Percentiles rank a stretch among this genome's conserved stretches.
Conservation (phyloP, 2,888 invertebrate genomes). For the Clitarchus hookeri region DNA sequence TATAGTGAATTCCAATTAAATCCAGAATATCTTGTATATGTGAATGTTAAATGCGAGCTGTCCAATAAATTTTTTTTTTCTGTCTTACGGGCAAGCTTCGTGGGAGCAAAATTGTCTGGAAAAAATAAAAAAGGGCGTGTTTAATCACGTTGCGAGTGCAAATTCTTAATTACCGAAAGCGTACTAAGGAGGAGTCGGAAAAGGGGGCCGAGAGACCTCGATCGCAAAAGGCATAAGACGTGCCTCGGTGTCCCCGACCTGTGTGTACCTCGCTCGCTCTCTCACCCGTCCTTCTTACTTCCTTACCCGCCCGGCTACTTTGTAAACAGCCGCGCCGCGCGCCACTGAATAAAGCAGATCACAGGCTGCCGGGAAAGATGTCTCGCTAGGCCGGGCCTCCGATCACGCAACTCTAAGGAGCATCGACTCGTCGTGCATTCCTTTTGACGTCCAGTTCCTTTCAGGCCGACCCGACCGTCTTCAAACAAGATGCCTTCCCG, state of each 20-base stretch:
- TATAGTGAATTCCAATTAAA: too few relatives aligned
- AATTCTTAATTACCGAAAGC: not conserved
- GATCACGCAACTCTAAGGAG: not conserved
- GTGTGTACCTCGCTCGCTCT: not conserved
- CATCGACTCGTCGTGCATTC: not conserved
- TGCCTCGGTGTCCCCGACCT: not conserved
- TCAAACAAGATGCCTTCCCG: not conserved
- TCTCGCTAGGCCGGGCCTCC: not conserved
- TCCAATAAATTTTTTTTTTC: too few relatives aligned
- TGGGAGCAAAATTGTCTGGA: too few relatives aligned
- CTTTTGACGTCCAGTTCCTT: not conserved
- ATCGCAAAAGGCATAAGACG: not conserved
- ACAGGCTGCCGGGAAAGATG: not conserved
- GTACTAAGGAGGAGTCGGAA: not conserved
- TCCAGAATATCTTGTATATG: too few relatives aligned
- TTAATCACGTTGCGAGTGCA: not conserved
- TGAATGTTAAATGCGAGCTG: too few relatives aligned
- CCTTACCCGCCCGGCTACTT: not conserved
- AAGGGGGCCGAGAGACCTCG: not conserved
- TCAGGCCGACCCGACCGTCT: not conserved
- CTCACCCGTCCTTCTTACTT: not conserved
- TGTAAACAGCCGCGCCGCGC: not conserved
- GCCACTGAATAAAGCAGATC: not conserved
- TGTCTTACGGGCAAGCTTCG: too few relatives aligned
- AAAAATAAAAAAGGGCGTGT: not conserved